Base-by-base conservation (phyloP, 2,888 invertebrate genomes). In the Smittia aterrima region DNA sequence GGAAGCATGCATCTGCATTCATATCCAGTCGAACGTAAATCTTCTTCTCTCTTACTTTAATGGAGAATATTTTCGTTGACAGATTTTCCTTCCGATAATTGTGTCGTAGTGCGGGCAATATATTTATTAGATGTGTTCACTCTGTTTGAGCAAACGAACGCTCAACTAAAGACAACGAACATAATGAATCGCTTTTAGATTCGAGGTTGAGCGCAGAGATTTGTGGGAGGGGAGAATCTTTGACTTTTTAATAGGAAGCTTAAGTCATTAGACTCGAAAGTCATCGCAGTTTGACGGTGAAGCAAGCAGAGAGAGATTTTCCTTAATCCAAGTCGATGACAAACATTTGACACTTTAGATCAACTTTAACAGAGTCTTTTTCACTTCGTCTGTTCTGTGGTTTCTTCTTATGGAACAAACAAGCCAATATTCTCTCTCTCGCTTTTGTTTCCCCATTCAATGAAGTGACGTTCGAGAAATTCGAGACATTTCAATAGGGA, bases 321-420 rank as follows among this genome's bases (percentile, higher is more conserved):
- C 32, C 32, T 32, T 32, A 32, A 32, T 32, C 47, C 47, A 47
- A 13, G n/a, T 47, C 18, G 70, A 70, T 54, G 70, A 70, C 70
- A 70, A 27, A 68, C 47, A 70, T 54, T 70, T 67, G 67, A 67
- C 67, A 67, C n/a, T 40, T 67, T 32, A 54, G 70, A 70, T 70
- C 16, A 54, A 53, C 1, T 70, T 32, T 54, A 25, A 54, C 25
- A 70, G 58, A 58, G 9, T 22, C 18, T 58, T 20, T 54, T 18
- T 53, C 27, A 2, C 24, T 58, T 22, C 6, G 27, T 24, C 27
- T 25, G 3, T 13, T 24, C 22, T 27, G 25, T 27, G 64, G 38
- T 40, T 67, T 40, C 40, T 32, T 18, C 6, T 64, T n/a, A 27
- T 11, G 1, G 25, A 66, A 16, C 6, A 32, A 16, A 67, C 11